Evolutionary conservation across 2,888 invertebrate genomes (phyloP), one percentile per base, ranked within the genome.

Genomic region (Pseudoips prasinana): DNA sequence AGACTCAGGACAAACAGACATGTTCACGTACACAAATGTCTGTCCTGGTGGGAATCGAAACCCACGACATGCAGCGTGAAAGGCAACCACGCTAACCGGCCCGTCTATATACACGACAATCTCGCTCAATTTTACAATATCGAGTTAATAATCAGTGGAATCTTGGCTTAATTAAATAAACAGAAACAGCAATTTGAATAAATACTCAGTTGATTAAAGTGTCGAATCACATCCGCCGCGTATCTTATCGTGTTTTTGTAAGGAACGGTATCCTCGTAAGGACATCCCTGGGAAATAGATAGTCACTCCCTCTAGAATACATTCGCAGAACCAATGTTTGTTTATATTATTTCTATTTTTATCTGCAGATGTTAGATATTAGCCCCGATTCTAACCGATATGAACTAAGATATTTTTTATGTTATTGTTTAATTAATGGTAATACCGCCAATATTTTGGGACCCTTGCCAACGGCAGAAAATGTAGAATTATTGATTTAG

Each of bases 211-310:
- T 53, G 22, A 49, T 48, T 53, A 43, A 45, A 50, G 30, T 44
- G 34, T 53, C 42, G 46, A 45, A 58, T 49, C 43, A 47, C 44
- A 59, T 58, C 61, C 58, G 55, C 29, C 22, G 29, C 33, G 29
- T 54, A 50, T 52, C 50, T 54, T 61, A 58, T 58, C 57, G 33
- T 57, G 57, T 57, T 58, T 50, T 54, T 54, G 47, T 53, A 55
- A 47, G 11, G 31, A 10, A 27, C 11, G 24, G 14, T 14, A 2
- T 3, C 37, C 40, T 22, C 28, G 8, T 33, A 34, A 32, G 39
- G 35, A 31, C 29, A 38, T 51, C 48, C 32, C 32, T 47, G 47
- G 37, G 52, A 48, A 52, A 45, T 35, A 52, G 32, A 47, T 39
- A 40, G 5, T n/a, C 26, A 24, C 27, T 26, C 19, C 29, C 25